Percentiles rank a stretch among this genome's conserved stretches.
phyloP scores from a whole-genome alignment of 2,113 vertebrate genomes.

The Micromys minutus region DNA sequence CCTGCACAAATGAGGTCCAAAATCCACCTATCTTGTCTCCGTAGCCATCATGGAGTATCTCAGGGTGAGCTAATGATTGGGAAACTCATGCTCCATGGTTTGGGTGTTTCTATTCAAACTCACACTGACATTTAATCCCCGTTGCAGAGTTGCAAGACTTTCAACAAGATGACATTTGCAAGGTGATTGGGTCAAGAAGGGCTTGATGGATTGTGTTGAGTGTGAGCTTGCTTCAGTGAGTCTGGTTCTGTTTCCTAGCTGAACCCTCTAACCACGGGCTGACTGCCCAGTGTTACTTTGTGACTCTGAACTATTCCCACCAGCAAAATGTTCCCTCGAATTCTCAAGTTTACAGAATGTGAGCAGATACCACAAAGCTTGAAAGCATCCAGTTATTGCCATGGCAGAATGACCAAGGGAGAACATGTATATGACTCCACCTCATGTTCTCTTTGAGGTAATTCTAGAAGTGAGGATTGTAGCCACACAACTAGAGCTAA shows the following conservation, averaged over 20 bases:
- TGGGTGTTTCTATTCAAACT: not conserved
- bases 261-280: not conserved
- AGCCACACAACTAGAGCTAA: accelerated
- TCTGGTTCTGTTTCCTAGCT: not conserved
- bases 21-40: too few relatives aligned
- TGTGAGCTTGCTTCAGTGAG: not conserved
- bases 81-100: not conserved
- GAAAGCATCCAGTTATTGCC: not conserved
- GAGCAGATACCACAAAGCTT: not conserved
- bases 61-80: too few relatives aligned
- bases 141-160: not conserved
- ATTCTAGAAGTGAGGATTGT: accelerated
- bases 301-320: not conserved
- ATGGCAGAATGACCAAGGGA: not conserved
- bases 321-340: not conserved
- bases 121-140: not conserved
- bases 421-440: not conserved
- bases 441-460: accelerated
- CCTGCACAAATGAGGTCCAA: too few relatives aligned
- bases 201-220: too few relatives aligned
- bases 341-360: not conserved
- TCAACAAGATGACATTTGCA: not conserved
- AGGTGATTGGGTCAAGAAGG: not conserved
- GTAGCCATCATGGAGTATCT: not conserved
- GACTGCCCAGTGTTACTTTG: not conserved